A percentile compares a stretch with the other conserved stretches of the same genome.
phyloP scores from a whole-genome alignment of 2,113 vertebrate species.

The Gavialis gangeticus region DNA sequence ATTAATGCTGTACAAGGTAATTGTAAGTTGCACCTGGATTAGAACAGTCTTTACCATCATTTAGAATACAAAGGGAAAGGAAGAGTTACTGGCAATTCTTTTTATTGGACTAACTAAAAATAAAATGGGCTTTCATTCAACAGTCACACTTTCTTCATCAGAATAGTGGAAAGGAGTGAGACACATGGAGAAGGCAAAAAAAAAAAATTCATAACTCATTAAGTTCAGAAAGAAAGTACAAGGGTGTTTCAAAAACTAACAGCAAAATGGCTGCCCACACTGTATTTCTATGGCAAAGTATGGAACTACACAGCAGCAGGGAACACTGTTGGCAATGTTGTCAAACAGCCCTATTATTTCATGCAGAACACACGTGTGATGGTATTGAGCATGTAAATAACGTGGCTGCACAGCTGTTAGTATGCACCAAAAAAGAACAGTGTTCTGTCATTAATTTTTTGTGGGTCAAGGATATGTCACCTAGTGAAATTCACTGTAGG shows the following conservation, averaged over 20 bases:
- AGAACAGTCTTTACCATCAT: neutral
- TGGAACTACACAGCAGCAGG: neutral
- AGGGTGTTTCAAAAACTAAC: neutral
- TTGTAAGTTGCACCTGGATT: rapidly evolving
- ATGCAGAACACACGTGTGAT: no score
- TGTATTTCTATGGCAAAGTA: neutral
- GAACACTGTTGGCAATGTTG: neutral
- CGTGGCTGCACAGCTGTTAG: no score
- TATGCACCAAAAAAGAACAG: no score
- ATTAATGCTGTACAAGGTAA: rapidly evolving
- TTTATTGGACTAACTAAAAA: neutral
- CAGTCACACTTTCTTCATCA: neutral
- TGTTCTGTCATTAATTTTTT: no score
- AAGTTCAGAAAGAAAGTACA: neutral
- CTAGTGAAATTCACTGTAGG: no score
- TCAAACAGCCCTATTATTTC: no score
- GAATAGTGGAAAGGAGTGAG: neutral
- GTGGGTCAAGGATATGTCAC: no score
- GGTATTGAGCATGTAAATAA: no score
- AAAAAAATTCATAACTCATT: neutral
- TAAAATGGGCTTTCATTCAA: neutral
- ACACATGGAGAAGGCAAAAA: rapidly evolving
- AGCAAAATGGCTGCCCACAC: neutral
- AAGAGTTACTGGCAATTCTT: neutral
- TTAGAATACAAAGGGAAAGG: neutral